A percentile compares a stretch with the other conserved stretches of the same genome.
phyloP scores from a whole-genome alignment of 2,888 invertebrate species.

The Troides aeacus region DNA sequence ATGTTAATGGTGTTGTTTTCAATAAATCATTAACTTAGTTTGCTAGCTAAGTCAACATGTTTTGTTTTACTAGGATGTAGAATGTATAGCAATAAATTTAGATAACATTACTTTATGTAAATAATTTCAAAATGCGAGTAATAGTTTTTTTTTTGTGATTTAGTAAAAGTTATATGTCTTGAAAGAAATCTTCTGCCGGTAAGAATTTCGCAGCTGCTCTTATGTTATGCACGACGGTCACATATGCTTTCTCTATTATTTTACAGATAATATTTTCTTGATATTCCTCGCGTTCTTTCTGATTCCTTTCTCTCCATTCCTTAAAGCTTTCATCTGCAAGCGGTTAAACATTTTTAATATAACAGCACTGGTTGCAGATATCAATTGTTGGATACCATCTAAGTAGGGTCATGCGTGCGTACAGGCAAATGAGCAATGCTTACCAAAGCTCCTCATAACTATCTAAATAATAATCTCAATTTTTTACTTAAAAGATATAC shows the following conservation, averaged over 20 bases:
- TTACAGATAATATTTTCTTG: conserved; percentile 43
- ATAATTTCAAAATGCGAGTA: background rate
- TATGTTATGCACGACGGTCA: conserved; percentile 58
- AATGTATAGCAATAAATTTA: background rate
- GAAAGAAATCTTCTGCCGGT: conserved; percentile 58
- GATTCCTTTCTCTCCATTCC: conserved; percentile 38
- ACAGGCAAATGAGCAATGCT: too few species aligned
- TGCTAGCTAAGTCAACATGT: conserved; percentile 14
- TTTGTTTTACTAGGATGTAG: background rate
- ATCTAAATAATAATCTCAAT: too few species aligned
- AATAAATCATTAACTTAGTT: conserved; percentile 3
- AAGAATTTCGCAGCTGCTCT: conserved; percentile 54
- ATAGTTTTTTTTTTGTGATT: background rate
- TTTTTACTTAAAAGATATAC: too few species aligned
- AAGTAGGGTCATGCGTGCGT: too few species aligned
- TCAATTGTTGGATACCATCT: too few species aligned
- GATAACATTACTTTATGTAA: background rate
- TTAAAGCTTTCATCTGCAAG: conserved; percentile 30
- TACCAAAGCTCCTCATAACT: too few species aligned
- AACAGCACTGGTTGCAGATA: too few species aligned
- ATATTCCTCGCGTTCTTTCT: conserved; percentile 32
- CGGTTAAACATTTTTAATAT: background rate
- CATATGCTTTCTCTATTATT: conserved; percentile 51
- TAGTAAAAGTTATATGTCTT: conserved; percentile 42
- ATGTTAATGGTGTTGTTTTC: conserved; percentile 18